Evolutionary conservation across 2,888 invertebrate genomes (phyloP).

Genomic region (Lithophane semibrunnea): DNA sequence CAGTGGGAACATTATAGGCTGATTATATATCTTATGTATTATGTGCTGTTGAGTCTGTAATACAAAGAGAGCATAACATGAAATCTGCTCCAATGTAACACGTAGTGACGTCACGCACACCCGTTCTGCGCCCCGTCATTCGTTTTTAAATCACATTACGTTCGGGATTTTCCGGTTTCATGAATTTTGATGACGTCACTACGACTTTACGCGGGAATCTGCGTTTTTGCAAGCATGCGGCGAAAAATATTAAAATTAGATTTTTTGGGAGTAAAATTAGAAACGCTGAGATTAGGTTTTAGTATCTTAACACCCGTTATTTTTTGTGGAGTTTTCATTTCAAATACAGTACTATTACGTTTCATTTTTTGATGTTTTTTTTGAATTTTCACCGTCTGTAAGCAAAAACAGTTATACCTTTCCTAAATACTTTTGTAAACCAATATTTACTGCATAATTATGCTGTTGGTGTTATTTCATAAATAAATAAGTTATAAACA

Average conservation of each 20-base stretch:
- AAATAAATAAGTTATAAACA: neutral
- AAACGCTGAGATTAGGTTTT: neutral
- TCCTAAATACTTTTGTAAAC: too few relatives aligned
- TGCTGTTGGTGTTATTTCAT: too few relatives aligned
- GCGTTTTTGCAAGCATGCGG: conserved; percentile 14
- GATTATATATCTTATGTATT: too few relatives aligned
- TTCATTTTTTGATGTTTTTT: neutral
- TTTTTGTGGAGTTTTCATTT: neutral
- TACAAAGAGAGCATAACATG: conserved; percentile 24
- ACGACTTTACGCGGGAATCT: conserved; percentile 41
- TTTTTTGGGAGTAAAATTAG: conserved; percentile 24
- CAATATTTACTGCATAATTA: too few relatives aligned
- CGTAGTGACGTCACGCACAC: conserved; percentile 24
- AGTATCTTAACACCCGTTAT: conserved; percentile 4
- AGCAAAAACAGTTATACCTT: neutral
- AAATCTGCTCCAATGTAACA: conserved; percentile 30
- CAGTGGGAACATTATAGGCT: too few relatives aligned
- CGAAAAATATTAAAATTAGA: conserved; percentile 28
- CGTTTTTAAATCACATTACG: conserved; percentile 62
- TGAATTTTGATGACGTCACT: conserved; percentile 64
- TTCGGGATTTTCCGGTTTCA: conserved; percentile 57
- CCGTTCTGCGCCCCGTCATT: conserved; percentile 42
- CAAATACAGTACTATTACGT: neutral
- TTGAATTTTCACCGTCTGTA: neutral
- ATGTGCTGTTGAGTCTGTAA: neutral